Percentiles rank a stretch among this genome's conserved stretches.
These are phyloP conservation scores for Strigamia crassipes DNA, from an alignment of 2,888 invertebrate genomes.

Conservation along the genomic window DNA sequence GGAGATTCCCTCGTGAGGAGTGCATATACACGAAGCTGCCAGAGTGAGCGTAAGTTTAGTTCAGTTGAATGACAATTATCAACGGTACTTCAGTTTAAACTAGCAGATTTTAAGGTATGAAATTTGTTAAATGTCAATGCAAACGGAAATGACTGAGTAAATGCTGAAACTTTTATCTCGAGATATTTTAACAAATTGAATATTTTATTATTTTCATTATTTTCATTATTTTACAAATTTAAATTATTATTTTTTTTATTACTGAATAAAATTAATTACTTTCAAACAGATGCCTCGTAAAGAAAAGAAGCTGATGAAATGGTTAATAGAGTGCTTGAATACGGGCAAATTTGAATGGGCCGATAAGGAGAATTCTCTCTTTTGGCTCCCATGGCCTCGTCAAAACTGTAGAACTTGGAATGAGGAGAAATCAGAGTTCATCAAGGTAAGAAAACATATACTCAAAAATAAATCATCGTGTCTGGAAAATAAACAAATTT, in stretches of 20 bases:
- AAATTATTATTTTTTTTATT: too few species aligned
- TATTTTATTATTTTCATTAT: too few species aligned
- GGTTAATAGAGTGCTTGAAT: background rate
- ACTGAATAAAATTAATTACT: too few species aligned
- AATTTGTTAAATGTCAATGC: background rate
- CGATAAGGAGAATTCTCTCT: background rate
- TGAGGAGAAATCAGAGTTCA: background rate
- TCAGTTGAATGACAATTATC: too few species aligned
- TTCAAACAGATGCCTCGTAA: background rate
- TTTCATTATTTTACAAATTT: too few species aligned
- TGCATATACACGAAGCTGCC: background rate
- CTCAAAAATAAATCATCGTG: background rate
- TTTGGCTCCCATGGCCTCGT: conserved; percentile 5
- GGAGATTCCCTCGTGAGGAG: background rate
- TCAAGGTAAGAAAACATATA: background rate
- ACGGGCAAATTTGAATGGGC: background rate
- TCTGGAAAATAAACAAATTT: background rate
- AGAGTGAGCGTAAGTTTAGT: too few species aligned
- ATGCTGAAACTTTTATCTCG: too few species aligned
- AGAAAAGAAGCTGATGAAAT: background rate
- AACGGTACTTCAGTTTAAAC: background rate
- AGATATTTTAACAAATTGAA: background rate
- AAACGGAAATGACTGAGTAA: too few species aligned
- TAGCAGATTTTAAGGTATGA: background rate
- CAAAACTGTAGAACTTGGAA: background rate